phyloP scores from a whole-genome alignment of 1,140 invertebrate species.

The Tetraneura akinire region DNA sequence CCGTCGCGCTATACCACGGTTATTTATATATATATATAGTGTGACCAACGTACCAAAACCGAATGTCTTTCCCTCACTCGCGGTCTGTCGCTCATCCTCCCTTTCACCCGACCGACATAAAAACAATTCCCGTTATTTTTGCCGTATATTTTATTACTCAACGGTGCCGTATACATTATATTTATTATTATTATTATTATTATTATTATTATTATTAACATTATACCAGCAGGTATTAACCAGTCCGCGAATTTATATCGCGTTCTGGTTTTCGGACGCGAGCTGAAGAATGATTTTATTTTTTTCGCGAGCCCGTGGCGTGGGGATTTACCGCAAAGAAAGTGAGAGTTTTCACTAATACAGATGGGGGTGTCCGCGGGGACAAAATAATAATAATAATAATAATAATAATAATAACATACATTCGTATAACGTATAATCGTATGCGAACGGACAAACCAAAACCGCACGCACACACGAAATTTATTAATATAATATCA shows the following conservation, averaged over 20 bases:
- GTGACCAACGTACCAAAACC: slow-evolving; percentile 16
- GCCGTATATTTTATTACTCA: slow-evolving; percentile 29
- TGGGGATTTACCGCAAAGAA: slow-evolving; percentile 15
- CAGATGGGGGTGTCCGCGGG: neutral
- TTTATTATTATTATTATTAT: neutral
- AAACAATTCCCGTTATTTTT: slow-evolving; percentile 20
- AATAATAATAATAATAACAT: neutral
- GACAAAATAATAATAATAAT: neutral
- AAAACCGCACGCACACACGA: neutral
- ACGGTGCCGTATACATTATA: neutral
- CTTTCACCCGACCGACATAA: neutral
- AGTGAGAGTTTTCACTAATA: slow-evolving; percentile 35
- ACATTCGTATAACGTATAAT: neutral
- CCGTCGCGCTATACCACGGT: neutral
- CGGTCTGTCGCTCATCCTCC: neutral
- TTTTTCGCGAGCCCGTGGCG: neutral
- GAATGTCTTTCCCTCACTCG: neutral
- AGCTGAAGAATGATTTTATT: neutral
- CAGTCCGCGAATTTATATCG: neutral
- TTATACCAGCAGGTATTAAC: neutral
- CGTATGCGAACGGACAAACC: neutral
- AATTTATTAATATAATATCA: neutral
- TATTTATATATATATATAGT: neutral
- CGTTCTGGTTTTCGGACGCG: neutral
- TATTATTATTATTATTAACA: neutral